Conservation (phyloP, 1,140 invertebrate genomes). For the Agraylea sexmaculata region DNA sequence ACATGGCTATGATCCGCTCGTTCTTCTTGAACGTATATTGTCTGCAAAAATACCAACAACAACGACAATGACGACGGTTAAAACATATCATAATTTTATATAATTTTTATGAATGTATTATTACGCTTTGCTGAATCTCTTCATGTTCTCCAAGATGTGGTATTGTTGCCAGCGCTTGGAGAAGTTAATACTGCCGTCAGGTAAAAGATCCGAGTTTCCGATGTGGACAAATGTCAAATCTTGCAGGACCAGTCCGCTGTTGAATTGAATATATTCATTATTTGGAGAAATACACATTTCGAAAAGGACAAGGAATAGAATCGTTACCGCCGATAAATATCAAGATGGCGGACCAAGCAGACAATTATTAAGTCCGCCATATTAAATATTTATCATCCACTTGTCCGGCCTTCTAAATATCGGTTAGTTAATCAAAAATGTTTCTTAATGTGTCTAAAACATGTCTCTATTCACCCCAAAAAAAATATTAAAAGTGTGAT, state of each 20-base stretch:
- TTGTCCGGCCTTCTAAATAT: too few relatives aligned
- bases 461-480: too few relatives aligned
- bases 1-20: conserved; percentile 86
- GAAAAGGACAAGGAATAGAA: too few relatives aligned
- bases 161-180: conserved; percentile 97
- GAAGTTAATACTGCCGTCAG: conserved; percentile 88
- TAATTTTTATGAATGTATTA: conserved; percentile 17
- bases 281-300: conserved; percentile 9
- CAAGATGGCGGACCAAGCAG: too few relatives aligned
- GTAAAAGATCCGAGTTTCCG: conserved; percentile 82
- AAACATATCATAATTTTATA: conserved; percentile 5
- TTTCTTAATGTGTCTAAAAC: too few relatives aligned
- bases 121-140: conserved; percentile 89
- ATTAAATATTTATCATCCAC: too few relatives aligned
- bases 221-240: conserved; percentile 98
- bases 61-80: too few relatives aligned
- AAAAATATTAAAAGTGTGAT: too few relatives aligned
- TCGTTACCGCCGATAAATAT: too few relatives aligned
- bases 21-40: conserved; percentile 82
- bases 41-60: too few relatives aligned
- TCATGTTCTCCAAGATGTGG: conserved; percentile 95
- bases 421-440: too few relatives aligned
- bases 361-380: too few relatives aligned
- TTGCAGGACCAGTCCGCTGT: conserved; percentile 92
- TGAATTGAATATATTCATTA: conserved; percentile 25